These are phyloP conservation scores for Serranus cabrilla DNA, from an alignment of 2,797 vertebrate species.

Conservation along the genomic window DNA sequence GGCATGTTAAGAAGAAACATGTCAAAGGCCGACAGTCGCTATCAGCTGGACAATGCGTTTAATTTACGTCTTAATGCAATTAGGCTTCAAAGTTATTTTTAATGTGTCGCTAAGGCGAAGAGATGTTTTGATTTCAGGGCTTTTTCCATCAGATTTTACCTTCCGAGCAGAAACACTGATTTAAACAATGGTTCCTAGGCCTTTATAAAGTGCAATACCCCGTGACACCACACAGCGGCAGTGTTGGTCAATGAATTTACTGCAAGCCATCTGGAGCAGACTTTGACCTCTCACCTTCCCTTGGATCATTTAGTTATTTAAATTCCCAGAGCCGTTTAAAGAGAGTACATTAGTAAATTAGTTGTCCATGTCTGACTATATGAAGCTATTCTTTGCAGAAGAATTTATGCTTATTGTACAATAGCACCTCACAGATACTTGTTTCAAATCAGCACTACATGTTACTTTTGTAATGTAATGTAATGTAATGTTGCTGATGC, in stretches of 20 bases:
- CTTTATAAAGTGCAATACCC: background rate
- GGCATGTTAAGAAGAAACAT: background rate
- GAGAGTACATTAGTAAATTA: background rate
- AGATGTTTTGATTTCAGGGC: background rate
- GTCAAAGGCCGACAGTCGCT: fast-evolving
- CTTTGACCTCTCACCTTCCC: background rate
- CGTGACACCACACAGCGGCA: slow-evolving; percentile 59
- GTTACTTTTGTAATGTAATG: background rate
- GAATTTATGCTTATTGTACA: background rate
- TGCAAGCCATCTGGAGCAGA: background rate
- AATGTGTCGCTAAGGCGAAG: fast-evolving
- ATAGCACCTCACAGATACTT: background rate
- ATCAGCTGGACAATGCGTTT: fast-evolving
- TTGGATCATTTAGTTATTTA: background rate
- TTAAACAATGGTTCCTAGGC: slow-evolving; percentile 63
- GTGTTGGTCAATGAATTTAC: slow-evolving; percentile 39
- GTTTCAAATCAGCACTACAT: background rate
- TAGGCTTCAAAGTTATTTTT: fast-evolving
- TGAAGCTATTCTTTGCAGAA: background rate
- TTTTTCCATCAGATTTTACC: slow-evolving; percentile 22
- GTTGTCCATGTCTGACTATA: background rate
- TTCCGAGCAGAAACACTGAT: slow-evolving; percentile 69
- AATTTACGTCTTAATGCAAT: fast-evolving
- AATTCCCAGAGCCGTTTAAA: background rate
- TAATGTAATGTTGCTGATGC: too few relatives aligned